A percentile compares a stretch with the other conserved stretches of the same genome.
phyloP scores from a whole-genome alignment of 2,888 invertebrate genomes.

The Tenthredo mesomela region DNA sequence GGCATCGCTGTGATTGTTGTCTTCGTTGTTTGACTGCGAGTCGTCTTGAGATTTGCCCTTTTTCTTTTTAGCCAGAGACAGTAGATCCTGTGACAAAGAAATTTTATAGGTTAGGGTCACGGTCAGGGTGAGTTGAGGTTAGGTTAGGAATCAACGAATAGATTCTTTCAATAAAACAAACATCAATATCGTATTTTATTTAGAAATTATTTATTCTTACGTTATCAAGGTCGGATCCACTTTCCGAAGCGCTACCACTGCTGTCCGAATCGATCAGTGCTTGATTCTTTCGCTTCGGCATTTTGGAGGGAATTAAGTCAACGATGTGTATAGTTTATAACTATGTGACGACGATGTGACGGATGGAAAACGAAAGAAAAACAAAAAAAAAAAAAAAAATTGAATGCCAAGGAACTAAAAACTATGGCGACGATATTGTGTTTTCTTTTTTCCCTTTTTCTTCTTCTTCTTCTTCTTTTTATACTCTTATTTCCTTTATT shows the following conservation, averaged over 20 bases:
- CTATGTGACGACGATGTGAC: not conserved
- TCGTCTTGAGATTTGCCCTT: slow-evolving; percentile 79
- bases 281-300: slow-evolving; percentile 93
- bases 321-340: too few species aligned
- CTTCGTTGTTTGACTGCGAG: slow-evolving; percentile 69
- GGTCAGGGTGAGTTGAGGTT: not conserved
- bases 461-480: not conserved
- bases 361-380: not conserved
- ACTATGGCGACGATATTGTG: not conserved
- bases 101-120: too few species aligned
- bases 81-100: slow-evolving; percentile 83
- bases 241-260: slow-evolving; percentile 85
- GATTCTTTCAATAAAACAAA: not conserved
- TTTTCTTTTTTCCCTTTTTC: not conserved
- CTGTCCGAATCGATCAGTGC: slow-evolving; percentile 91
- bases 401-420: not conserved
- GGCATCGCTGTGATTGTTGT: slow-evolving; percentile 65
- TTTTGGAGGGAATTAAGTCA: slow-evolving; percentile 71
- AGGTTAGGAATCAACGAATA: not conserved
- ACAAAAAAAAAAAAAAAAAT: not conserved
- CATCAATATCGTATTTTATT: not conserved
- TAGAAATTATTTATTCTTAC: slow-evolving; percentile 83
- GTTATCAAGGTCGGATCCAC: slow-evolving; percentile 90
- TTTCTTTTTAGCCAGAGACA: slow-evolving; percentile 90
- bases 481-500: not conserved